These are phyloP conservation scores for Lasioglossum figueresi DNA, from an alignment of 2,888 invertebrate genomes.

Conservation along the genomic window DNA sequence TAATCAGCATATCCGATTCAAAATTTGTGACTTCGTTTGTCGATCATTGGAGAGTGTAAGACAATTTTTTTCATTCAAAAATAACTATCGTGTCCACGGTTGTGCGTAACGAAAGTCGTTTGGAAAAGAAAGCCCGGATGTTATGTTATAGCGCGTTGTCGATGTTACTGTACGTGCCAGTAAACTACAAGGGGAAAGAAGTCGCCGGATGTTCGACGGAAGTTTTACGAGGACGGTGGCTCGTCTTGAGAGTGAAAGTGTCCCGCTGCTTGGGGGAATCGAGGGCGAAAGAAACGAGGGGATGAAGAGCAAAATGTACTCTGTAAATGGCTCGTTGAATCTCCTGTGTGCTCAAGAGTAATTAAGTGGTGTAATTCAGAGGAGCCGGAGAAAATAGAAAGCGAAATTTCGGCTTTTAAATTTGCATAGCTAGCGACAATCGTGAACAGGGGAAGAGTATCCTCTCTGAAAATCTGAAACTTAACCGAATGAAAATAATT, in stretches of 20 bases:
- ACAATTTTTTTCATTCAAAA: not conserved
- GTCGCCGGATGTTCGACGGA: not conserved
- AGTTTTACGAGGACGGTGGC: not conserved
- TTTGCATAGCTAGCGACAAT: not conserved
- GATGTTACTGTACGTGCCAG: not conserved
- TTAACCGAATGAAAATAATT: not conserved
- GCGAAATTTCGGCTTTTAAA: not conserved
- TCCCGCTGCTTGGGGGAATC: not conserved
- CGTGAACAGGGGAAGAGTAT: not conserved
- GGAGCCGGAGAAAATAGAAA: not conserved
- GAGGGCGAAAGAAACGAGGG: slow-evolving; percentile 2
- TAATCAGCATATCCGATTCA: not conserved
- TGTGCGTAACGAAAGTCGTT: not conserved
- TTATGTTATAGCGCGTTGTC: not conserved
- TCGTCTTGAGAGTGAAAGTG: slow-evolving; percentile 1
- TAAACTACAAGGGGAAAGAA: not conserved
- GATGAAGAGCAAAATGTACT: not conserved
- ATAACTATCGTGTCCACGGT: not conserved
- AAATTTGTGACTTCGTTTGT: not conserved
- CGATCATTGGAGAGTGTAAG: not conserved
- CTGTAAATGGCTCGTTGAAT: not conserved
- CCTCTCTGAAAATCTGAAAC: not conserved
- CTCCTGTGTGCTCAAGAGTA: not conserved
- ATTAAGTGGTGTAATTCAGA: not conserved
- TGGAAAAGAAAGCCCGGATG: not conserved